Base-by-base conservation (phyloP, 2,797 vertebrate species). In the Lagothrix lagotricha region DNA sequence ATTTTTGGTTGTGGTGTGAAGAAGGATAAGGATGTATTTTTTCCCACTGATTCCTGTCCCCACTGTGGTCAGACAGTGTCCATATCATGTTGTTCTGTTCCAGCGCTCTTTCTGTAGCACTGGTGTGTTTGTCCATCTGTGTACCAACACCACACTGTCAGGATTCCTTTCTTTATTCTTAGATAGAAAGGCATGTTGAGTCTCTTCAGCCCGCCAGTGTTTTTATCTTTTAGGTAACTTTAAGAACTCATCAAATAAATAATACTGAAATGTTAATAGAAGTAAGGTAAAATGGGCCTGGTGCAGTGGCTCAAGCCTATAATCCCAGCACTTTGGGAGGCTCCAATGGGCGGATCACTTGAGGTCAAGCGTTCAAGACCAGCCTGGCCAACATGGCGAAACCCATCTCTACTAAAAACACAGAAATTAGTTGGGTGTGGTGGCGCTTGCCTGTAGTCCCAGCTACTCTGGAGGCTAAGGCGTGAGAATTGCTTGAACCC, bases 31-130 rank as follows among this genome's bases (percentile, higher is more conserved):
- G 9, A n/a, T 36, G 26, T 92, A 0, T 77, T 80, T 93, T 75
- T 72, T 54, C 28, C 13, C 14, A 13, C 70, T 30, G 44, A 20
- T 3, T 36, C 44, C n/a, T 44, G 0, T 33, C 15, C 64, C 67
- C 14, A 9, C 41, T 24, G 10, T 12, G 19, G 3, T 41, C 50
- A 22, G n/a, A 20, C 6, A 4, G 26, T 72, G 36, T 48, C 54
- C 2, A 0, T 44, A 4, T 5, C 20, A 4, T 7, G 2, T 22
- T n/a, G 1, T 41, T 44, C 48, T 2, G 1, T 46, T 17, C 5
- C 2, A 0, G 7, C 1, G 0, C 8, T 6, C 9, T 24, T 22
- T 72, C 19, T 11, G 0, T 4, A 28, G 20, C 1, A 0, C 70
- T 46, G 30, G 3, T 10, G 33, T 33, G 1, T 70, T 8, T 28